Evolutionary conservation across 2,113 vertebrate genomes (phyloP), one percentile per base, ranked within the genome.

Genomic region (Neoarius graeffei): DNA sequence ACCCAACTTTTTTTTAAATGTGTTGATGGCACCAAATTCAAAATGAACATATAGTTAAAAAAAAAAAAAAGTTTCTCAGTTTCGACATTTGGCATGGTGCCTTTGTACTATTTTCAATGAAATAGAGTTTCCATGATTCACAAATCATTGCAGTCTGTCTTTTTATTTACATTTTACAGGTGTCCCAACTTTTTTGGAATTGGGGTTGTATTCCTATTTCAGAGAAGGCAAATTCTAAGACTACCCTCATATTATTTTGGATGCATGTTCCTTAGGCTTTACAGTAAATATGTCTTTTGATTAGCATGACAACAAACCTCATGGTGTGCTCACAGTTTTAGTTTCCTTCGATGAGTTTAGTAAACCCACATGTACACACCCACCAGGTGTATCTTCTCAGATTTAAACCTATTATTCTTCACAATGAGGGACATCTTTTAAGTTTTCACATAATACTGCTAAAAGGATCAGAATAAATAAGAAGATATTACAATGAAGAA

Each of bases 211-310:
- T 82, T 60, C 48, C 80, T 82, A 30, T 82, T 82, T 82, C 80
- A 82, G 30, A 81, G 57, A 62, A 7, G 5, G 57, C 25, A 19
- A 35, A 13, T 62, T 82, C 19, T 48, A 42, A 82, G 57, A 25
- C 77, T 81, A 79, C 25, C 48, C 54, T 50, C 30, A 86, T 81
- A 79, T 80, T 50, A 74, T 88, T 69, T 25, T 77, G 84, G 25
- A 62, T 83, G 59, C 93, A 92, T 81, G 85, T 91, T 88, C 52
- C 85, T 60, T 15, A 27, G 2, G 48, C 88, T 94, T 94, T 92
- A 95, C 91, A 94, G 93, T 94, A 93, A 93, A 95, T 90, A 94
- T 13, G 0, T 67, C 10, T 83, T 52, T 71, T 59, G 90, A 60
- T 89, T 81, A 56, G 64, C 71, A 81, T 83, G 57, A 85, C 30